A percentile compares a stretch with the other conserved stretches of the same genome.
phyloP scores from a whole-genome alignment of 2,888 invertebrate species.

The Chloroclystis v-ata region DNA sequence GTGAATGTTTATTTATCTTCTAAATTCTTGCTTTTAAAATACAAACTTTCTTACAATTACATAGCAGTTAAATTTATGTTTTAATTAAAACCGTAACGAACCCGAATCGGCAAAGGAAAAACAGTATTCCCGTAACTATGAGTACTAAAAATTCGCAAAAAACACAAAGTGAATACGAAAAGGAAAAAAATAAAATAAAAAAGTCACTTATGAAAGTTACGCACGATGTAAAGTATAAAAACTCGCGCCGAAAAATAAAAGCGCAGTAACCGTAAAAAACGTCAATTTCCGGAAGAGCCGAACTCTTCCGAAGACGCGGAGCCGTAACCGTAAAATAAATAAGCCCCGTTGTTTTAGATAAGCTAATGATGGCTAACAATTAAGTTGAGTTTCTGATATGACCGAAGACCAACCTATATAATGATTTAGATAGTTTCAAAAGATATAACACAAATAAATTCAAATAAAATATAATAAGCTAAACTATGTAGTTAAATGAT shows the following conservation, averaged over 20 bases:
- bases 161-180: constrained; percentile 4
- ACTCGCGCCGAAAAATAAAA: constrained; percentile 27
- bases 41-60: constrained; percentile 11
- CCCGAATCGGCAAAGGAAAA: constrained; percentile 12
- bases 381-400: constrained; percentile 40
- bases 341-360: constrained; percentile 38
- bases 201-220: constrained; percentile 9
- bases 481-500: no score
- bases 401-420: constrained; percentile 13
- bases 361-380: constrained; percentile 48
- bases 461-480: no score
- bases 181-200: constrained; percentile 8
- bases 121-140: constrained; percentile 8
- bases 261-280: constrained; percentile 35
- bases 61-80: constrained; percentile 18
- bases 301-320: constrained; percentile 38
- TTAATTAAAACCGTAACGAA: constrained; percentile 19
- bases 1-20: no score
- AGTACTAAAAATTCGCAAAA: not conserved
- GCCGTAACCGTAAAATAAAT: constrained; percentile 36
- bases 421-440: no score
- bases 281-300: constrained; percentile 36
- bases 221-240: constrained; percentile 20
- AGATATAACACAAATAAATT: no score
- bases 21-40: no score